Conservation (phyloP, 2,113 vertebrate species). For the Sisor rabdophorus region DNA sequence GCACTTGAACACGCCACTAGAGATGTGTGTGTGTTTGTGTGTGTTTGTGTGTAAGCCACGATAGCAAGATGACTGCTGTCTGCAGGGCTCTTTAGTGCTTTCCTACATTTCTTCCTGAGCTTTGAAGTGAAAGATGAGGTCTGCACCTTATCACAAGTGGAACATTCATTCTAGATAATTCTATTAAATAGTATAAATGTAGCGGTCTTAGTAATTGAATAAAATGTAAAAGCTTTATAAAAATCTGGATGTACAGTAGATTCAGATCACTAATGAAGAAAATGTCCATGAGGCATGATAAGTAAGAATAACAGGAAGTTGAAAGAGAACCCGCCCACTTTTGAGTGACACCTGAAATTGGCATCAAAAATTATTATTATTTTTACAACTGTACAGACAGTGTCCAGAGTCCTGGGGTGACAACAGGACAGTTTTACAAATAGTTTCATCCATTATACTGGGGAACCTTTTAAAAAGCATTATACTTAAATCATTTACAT, state of each 20-base stretch:
- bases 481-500: too few relatives aligned
- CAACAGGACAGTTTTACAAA: background rate
- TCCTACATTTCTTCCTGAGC: constrained; percentile 62
- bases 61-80: constrained; percentile 72
- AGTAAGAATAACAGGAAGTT: background rate
- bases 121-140: constrained; percentile 68
- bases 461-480: too few relatives aligned
- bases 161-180: background rate
- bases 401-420: background rate
- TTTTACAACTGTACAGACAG: background rate
- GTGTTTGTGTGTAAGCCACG: constrained; percentile 38
- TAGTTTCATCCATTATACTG: too few relatives aligned
- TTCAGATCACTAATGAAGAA: background rate
- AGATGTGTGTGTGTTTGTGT: constrained; percentile 55
- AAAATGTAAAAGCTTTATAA: background rate
- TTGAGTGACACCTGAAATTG: background rate
- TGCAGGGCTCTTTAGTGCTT: constrained; percentile 70
- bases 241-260: background rate
- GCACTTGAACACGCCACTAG: constrained; percentile 69
- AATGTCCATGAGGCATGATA: background rate
- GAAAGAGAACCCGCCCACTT: background rate
- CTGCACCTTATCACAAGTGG: constrained; percentile 27
- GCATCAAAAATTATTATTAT: background rate
- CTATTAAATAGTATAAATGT: background rate
- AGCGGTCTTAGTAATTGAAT: background rate